Base-by-base conservation (phyloP, 2,113 vertebrate species). In the Telmatochromis brichardi region DNA sequence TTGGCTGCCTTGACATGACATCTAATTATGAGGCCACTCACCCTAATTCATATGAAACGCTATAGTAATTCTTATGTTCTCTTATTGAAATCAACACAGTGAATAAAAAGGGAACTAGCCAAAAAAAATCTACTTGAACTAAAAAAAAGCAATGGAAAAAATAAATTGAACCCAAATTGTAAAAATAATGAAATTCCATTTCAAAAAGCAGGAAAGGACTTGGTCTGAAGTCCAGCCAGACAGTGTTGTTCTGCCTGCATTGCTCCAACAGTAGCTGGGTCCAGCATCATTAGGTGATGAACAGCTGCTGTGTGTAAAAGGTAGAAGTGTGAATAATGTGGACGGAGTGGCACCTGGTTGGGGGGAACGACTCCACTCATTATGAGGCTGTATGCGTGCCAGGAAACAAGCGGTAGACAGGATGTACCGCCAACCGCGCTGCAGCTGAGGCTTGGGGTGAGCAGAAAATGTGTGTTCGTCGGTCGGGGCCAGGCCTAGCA, bases 291-390 rank as follows among this genome's bases (percentile, higher is more conserved):
- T 95, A 94, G 91, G 90, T 95, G 92, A 90, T 90, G 92, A 95
- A 95, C 95, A 96, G 94, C 92, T 95, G 95, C 94, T 95, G 87
- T 26, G 88, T 89, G 95, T 94, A 95, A 93, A 94, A 93, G 92
- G 89, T 93, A 89, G 92, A 94, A 91, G 92, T 94, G 92, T 95
- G 94, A 94, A 92, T 94, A 95, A 95, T 94, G 93, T 88, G 94
- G 93, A 92, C 81, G 88, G 91, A 95, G 91, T 90, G 94, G 94
- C 94, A 95, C 93, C 93, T 94, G 92, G 93, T 92, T 86, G 92
- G 58, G 71, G 26, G 76, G 82, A 53, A 81, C n/a, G 80, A 93
- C 90, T 94, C 82, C 47, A 87, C 91, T 94, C 94, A 94, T 94
- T 94, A 95, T 45, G 63, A 85, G 92, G 65, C 85, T 89, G 93